These are phyloP conservation scores for Caenorhabditis sp. DNA, from an alignment of 2,888 invertebrate genomes.

Conservation along the genomic window DNA sequence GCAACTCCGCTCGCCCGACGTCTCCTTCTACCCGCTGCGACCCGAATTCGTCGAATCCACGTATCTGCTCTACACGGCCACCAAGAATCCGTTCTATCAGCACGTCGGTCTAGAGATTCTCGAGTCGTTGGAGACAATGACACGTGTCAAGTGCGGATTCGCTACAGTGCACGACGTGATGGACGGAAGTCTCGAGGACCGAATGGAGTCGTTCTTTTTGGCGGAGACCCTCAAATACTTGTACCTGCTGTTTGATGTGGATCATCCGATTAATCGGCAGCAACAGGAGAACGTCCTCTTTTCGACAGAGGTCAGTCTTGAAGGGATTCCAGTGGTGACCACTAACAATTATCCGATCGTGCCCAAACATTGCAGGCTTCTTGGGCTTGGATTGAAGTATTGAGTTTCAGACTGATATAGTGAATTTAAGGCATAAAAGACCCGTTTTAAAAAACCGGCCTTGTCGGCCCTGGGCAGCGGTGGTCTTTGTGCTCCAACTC, in stretches of 20 bases:
- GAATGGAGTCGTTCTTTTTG: slow-evolving; percentile 85
- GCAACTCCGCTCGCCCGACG: slow-evolving; percentile 81
- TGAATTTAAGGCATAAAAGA: too few relatives aligned
- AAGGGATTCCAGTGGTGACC: too few relatives aligned
- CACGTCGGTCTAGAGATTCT: slow-evolving; percentile 84
- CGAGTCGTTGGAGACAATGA: slow-evolving; percentile 77
- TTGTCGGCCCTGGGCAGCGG: too few relatives aligned
- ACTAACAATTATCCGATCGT: too few relatives aligned
- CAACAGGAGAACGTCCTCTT: slow-evolving; percentile 82
- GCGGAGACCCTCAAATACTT: slow-evolving; percentile 85
- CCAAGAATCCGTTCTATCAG: slow-evolving; percentile 84
- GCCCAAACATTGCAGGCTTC: slow-evolving; percentile 82
- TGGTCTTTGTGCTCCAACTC: too few relatives aligned
- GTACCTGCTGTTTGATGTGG: slow-evolving; percentile 84
- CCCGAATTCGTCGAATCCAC: slow-evolving; percentile 84
- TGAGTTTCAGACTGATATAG: too few relatives aligned
- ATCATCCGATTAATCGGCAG: slow-evolving; percentile 82
- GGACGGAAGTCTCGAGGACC: slow-evolving; percentile 82
- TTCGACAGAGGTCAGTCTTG: slow-evolving; percentile 82
- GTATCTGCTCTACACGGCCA: slow-evolving; percentile 82
- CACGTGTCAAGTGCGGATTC: slow-evolving; percentile 82
- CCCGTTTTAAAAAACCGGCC: too few relatives aligned
- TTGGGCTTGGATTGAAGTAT: too few relatives aligned
- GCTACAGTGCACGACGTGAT: slow-evolving; percentile 84
- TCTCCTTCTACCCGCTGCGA: slow-evolving; percentile 83